These are phyloP conservation scores for Leistus spinibarbis DNA, from an alignment of 2,888 invertebrate genomes.

Conservation along the genomic window DNA sequence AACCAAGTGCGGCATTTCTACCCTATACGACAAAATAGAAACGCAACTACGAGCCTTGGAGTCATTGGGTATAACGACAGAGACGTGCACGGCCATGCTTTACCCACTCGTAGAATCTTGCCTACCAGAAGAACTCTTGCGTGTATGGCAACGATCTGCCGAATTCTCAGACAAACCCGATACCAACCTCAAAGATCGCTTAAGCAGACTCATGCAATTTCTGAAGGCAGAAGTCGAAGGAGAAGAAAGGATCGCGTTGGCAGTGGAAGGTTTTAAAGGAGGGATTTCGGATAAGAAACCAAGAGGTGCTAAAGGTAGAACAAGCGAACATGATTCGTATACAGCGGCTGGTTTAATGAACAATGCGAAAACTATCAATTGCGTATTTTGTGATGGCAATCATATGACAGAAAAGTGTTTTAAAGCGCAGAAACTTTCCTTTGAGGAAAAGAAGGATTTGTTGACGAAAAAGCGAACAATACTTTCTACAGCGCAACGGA, in stretches of 20 bases:
- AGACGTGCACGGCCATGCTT: conserved; percentile 12
- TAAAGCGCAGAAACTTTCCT: conserved; percentile 40
- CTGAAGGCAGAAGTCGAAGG: neutral
- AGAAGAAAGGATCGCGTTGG: neutral
- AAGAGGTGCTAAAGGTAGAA: neutral
- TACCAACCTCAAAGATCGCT: neutral
- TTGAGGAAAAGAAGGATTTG: too few relatives aligned
- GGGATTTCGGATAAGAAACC: neutral
- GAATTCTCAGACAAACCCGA: neutral
- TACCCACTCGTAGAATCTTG: conserved; percentile 7
- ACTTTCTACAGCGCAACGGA: conserved; percentile 35
- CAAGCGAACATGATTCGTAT: neutral
- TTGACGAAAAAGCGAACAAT: conserved; percentile 11
- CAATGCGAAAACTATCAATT: neutral
- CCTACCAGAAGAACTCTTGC: neutral
- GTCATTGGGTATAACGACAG: neutral
- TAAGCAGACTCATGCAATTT: neutral
- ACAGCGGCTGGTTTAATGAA: neutral
- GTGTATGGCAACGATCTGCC: conserved; percentile 8
- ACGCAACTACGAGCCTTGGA: conserved; percentile 11
- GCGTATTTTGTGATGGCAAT: conserved; percentile 37
- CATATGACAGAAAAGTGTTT: conserved; percentile 42
- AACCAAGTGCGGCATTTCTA: conserved; percentile 21
- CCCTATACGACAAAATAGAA: conserved; percentile 9
- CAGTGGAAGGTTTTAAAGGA: neutral